Evolutionary conservation across 1,140 invertebrate species (phyloP).

Genomic region (Drosophila watanabei): DNA sequence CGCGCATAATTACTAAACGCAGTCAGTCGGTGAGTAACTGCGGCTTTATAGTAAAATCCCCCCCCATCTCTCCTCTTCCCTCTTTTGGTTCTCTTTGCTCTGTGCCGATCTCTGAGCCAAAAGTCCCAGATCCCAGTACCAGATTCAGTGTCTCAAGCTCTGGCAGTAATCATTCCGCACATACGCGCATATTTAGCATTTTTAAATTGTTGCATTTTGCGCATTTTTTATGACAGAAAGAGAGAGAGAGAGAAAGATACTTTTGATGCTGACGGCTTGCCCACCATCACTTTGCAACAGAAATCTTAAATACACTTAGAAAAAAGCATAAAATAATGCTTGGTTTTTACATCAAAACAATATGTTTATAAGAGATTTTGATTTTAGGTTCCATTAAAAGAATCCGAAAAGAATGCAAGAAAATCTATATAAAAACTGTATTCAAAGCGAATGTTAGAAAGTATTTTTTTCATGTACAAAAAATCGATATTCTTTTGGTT

Average conservation of each 20-base stretch:
- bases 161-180: constrained; percentile 72
- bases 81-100: constrained; percentile 39
- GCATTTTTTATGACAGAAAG: constrained; percentile 76
- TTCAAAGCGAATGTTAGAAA: too few species aligned
- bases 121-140: constrained; percentile 35
- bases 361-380: too few species aligned
- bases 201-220: constrained; percentile 81
- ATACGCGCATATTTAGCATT: constrained; percentile 84
- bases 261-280: constrained; percentile 43
- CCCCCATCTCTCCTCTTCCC: not conserved
- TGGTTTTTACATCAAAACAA: too few species aligned
- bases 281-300: constrained; percentile 21
- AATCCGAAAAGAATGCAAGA: too few species aligned
- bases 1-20: constrained; percentile 75
- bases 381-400: too few species aligned
- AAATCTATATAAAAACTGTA: too few species aligned
- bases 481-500: too few species aligned
- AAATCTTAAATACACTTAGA: constrained; percentile 2
- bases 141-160: constrained; percentile 25
- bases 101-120: constrained; percentile 36
- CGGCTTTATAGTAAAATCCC: constrained; percentile 37
- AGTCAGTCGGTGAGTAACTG: constrained; percentile 46
- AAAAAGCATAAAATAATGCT: not conserved
- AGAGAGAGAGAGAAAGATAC: constrained; percentile 34
- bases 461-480: too few species aligned